Evolutionary conservation across 2,797 vertebrate species (phyloP).

Genomic region (Syngnathus rostellatus): DNA sequence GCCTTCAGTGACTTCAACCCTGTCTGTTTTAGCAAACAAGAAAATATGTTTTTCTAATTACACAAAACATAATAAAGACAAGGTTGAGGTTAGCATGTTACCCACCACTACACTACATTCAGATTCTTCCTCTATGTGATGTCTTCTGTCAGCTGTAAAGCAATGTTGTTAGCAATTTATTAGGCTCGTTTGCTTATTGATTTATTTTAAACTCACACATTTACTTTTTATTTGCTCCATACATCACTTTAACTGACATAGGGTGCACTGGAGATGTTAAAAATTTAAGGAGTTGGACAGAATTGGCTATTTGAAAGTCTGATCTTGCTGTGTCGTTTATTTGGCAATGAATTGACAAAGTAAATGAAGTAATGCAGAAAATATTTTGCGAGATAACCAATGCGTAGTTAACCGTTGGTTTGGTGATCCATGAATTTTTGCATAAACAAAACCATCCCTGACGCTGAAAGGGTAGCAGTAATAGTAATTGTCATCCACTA

Average conservation of each 20-base stretch:
- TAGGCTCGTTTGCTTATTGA: conserved; percentile 6
- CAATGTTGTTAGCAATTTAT: background rate
- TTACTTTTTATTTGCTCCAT: background rate
- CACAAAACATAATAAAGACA: too few species aligned
- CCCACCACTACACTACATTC: too few species aligned
- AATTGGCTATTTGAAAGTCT: background rate
- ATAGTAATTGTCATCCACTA: conserved; percentile 6
- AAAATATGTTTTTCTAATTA: too few species aligned
- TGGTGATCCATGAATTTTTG: background rate
- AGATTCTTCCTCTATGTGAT: background rate
- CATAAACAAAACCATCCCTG: background rate
- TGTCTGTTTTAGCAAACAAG: too few species aligned
- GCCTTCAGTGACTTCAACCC: too few species aligned
- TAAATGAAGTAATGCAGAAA: background rate
- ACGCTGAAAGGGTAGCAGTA: background rate
- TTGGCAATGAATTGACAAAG: background rate
- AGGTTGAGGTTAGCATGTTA: too few species aligned
- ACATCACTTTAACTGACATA: background rate
- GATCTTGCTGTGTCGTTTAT: background rate
- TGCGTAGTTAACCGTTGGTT: background rate
- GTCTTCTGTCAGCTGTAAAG: background rate
- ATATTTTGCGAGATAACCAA: background rate
- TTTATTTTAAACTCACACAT: background rate
- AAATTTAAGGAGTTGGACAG: background rate
- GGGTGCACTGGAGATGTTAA: background rate